Conservation (phyloP, 2,113 vertebrate genomes). For the Pseudorectes ferrugineus region DNA sequence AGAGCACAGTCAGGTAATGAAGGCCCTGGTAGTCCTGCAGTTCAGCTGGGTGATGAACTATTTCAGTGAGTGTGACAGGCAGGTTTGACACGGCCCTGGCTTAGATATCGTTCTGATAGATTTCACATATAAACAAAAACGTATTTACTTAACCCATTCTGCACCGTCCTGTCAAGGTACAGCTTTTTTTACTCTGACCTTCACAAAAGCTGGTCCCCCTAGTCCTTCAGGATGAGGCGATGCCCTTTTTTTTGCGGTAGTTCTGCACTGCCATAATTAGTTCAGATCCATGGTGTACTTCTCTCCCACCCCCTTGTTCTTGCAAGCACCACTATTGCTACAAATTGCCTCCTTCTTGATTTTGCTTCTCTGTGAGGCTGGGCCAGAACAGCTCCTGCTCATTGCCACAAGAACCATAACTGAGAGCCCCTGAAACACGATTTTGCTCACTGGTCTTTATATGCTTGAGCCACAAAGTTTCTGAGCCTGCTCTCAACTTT, state of each 20-base stretch:
- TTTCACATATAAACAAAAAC: background rate
- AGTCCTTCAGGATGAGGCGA: background rate
- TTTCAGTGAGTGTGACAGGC: background rate
- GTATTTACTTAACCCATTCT: background rate
- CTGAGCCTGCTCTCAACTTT: no score
- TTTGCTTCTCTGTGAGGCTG: no score
- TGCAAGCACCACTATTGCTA: no score
- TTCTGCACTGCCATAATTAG: no score
- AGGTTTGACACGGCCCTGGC: background rate
- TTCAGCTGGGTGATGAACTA: background rate
- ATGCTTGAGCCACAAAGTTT: no score
- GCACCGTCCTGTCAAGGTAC: background rate
- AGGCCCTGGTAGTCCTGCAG: background rate
- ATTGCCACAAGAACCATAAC: no score
- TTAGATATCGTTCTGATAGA: background rate
- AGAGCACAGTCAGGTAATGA: background rate
- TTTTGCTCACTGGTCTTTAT: no score
- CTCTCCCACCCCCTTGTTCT: no score
- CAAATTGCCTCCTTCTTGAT: no score
- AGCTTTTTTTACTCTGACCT: background rate
- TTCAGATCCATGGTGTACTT: no score
- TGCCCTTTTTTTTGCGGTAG: background rate
- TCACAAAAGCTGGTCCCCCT: background rate
- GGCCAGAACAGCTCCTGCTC: no score
- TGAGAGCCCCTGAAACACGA: no score